A percentile compares a stretch with the other conserved stretches of the same genome.
Conservation (phyloP, 2,888 invertebrate genomes). For the Brachypalpus laphriformis region DNA sequence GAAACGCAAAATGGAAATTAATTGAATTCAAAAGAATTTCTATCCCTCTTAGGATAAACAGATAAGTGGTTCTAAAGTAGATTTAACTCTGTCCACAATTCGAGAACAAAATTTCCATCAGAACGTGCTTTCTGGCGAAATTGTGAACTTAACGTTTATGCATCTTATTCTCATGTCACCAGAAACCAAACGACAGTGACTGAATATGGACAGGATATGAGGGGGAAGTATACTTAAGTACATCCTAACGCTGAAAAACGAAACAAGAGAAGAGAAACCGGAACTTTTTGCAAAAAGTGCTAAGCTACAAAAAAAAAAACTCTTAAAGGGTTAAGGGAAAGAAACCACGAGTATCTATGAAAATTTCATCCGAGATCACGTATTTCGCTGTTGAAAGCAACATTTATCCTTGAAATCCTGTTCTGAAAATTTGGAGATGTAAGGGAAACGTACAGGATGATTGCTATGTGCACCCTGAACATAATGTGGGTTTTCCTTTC, state of each 20-base stretch:
- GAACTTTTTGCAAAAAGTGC: background rate
- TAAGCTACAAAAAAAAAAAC: background rate
- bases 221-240: background rate
- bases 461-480: background rate
- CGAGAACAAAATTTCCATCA: background rate
- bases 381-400: background rate
- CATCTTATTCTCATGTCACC: conserved; percentile 1
- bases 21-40: conserved; percentile 9
- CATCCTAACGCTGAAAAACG: background rate
- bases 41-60: conserved; percentile 17
- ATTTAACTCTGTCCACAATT: conserved; percentile 13
- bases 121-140: conserved; percentile 23
- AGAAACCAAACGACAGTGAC: background rate
- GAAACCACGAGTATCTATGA: background rate
- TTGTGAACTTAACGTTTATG: conserved; percentile 8
- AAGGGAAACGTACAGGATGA: background rate
- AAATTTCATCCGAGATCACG: background rate
- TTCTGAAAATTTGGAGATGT: background rate
- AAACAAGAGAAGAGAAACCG: background rate
- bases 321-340: background rate
- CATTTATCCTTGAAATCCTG: background rate
- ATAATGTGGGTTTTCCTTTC: background rate
- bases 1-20: background rate
- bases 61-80: conserved; percentile 30
- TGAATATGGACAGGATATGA: background rate